Evolutionary conservation across 2,797 vertebrate species (phyloP).

Genomic region (Anguilla anguilla): DNA sequence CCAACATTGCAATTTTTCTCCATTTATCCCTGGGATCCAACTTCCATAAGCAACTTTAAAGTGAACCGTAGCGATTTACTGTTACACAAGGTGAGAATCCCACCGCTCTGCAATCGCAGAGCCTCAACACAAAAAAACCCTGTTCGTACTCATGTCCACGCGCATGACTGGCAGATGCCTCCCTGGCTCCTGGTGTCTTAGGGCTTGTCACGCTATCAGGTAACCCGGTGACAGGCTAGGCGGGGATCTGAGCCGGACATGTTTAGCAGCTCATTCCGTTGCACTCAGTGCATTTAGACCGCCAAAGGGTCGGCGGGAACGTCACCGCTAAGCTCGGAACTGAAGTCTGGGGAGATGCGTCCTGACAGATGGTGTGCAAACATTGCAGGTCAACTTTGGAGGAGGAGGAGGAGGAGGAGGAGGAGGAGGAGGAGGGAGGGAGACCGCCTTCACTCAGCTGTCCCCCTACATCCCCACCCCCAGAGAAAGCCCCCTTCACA

Average conservation of each 20-base stretch:
- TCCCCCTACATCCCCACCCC: too few species aligned
- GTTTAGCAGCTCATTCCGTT: background rate
- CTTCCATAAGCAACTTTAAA: background rate
- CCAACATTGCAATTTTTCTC: too few species aligned
- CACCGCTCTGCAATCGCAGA: background rate
- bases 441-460: background rate
- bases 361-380: conserved; percentile 4
- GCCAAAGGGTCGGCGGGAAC: background rate
- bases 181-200: background rate
- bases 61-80: background rate
- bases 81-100: background rate
- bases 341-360: background rate
- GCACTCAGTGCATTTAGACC: background rate
- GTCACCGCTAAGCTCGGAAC: background rate
- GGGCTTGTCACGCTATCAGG: background rate
- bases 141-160: background rate
- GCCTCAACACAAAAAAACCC: too few species aligned
- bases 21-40: too few species aligned
- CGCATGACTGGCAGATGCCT: background rate
- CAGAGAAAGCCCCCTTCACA: background rate
- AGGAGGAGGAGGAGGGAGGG: background rate
- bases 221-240: background rate
- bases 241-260: background rate
- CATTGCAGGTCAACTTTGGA: background rate
- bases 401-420: background rate